Evolutionary conservation across 2,797 vertebrate genomes (phyloP).

Genomic region (Eutrigla gurnardus): DNA sequence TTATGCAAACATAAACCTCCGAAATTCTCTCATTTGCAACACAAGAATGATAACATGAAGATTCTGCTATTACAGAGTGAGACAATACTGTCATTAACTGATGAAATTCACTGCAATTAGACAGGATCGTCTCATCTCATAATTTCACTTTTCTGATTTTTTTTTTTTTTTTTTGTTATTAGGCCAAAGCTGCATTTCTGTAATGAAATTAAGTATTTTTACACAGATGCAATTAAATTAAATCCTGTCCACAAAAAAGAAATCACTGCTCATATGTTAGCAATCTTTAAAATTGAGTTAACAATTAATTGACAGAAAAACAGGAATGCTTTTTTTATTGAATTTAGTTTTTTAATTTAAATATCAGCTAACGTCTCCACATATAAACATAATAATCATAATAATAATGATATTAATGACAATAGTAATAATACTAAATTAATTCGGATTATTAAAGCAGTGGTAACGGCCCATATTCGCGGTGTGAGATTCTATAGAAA

Average conservation of each 20-base stretch:
- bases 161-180: conserved; percentile 29
- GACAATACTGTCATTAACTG: conserved; percentile 77
- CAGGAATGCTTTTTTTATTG: neutral
- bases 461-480: conserved; percentile 20
- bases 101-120: conserved; percentile 79
- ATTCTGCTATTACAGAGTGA: conserved; percentile 65
- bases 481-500: conserved; percentile 37
- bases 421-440: conserved; percentile 4
- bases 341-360: conserved; percentile 14
- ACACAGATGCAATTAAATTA: conserved; percentile 53
- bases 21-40: conserved; percentile 64
- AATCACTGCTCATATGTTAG: conserved; percentile 18
- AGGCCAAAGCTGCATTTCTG: conserved; percentile 48
- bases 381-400: conserved; percentile 16
- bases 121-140: conserved; percentile 46
- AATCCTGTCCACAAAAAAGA: conserved; percentile 12
- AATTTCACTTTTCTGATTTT: conserved; percentile 44
- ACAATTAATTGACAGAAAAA: conserved; percentile 18
- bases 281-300: conserved; percentile 30
- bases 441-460: conserved; percentile 12
- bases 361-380: neutral
- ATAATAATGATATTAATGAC: conserved; percentile 3
- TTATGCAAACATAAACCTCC: conserved; percentile 65
- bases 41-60: conserved; percentile 46
- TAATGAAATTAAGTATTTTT: conserved; percentile 45